Base-by-base conservation (phyloP, 2,888 invertebrate genomes). In the Heliconius aoede region DNA sequence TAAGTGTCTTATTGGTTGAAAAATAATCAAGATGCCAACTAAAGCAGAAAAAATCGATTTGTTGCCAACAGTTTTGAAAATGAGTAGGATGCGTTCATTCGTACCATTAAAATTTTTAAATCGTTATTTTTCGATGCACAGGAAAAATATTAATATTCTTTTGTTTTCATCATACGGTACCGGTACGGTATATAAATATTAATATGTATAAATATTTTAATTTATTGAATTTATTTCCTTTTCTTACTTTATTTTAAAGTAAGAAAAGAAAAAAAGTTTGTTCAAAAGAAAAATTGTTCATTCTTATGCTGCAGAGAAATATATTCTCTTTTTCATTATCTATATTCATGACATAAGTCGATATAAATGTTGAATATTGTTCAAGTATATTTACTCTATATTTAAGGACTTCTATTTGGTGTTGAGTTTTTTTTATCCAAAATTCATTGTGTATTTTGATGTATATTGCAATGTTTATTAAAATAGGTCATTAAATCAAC, bases 21-120 rank as follows among this genome's bases (percentile, higher is more conserved):
- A 77, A 80, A 81, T 83, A 73, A 74, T 83, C 85, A 83, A 81
- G 78, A 82, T 83, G 82, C 90, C 92, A 93, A 93, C 91, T 76
- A 87, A 80, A 86, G 72, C 76, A 76, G 80, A 85, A 87, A 89
- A 87, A 91, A 92, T 93, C 91, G 88, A 93, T 93, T 83, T 51
- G 71, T 84, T 87, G 85, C 85, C 80, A 68, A 76, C 75, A 65
- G 62, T 73, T 65, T 32, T 46, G 60, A 76, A n/a, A 77, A 58
- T 15, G 28, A 40, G 15, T 65, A 60, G 26, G 73, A 26, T 79
- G 80, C 82, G 82, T 83, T 81, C 80, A 65, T 24, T 60, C 11
- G 18, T 61, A 9, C 24, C 11, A 40, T 51, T 51, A 28, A 1
- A 5, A 55, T 15, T 65, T 32, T 65, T 65, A 13, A 24, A 36